A percentile compares a stretch with the other conserved stretches of the same genome.
These are phyloP conservation scores for Drosophila kohkoa DNA, from an alignment of 1,140 invertebrate species.

Conservation along the genomic window DNA sequence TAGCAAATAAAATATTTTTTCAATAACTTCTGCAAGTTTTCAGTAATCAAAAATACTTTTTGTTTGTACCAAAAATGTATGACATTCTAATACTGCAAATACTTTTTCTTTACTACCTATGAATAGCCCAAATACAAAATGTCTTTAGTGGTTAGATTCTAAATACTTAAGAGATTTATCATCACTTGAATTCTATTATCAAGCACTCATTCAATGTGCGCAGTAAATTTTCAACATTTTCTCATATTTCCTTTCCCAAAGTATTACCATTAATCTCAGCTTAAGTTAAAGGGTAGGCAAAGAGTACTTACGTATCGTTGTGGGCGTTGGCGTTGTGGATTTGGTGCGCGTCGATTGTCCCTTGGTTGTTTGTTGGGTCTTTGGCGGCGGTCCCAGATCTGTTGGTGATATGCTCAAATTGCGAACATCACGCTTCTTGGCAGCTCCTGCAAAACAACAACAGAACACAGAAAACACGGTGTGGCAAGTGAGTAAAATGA, in stretches of 20 bases:
- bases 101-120: no score
- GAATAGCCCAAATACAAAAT: no score
- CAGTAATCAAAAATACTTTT: no score
- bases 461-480: neutral
- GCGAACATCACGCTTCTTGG: conserved; percentile 85
- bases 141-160: no score
- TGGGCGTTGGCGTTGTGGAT: conserved; percentile 63
- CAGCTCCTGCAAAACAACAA: conserved; percentile 68
- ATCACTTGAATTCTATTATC: neutral
- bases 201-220: neutral
- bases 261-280: neutral
- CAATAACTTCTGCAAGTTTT: no score
- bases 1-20: no score
- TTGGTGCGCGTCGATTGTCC: conserved; percentile 75
- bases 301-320: conserved; percentile 71
- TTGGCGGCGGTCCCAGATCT: conserved; percentile 84
- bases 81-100: no score
- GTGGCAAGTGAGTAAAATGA: conserved; percentile 8
- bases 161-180: no score
- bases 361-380: conserved; percentile 82
- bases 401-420: conserved; percentile 84
- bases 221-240: neutral
- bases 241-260: neutral
- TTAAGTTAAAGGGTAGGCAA: neutral
- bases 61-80: no score